Evolutionary conservation across 2,888 invertebrate genomes (phyloP).

Genomic region (Romanomermis culicivorax): DNA sequence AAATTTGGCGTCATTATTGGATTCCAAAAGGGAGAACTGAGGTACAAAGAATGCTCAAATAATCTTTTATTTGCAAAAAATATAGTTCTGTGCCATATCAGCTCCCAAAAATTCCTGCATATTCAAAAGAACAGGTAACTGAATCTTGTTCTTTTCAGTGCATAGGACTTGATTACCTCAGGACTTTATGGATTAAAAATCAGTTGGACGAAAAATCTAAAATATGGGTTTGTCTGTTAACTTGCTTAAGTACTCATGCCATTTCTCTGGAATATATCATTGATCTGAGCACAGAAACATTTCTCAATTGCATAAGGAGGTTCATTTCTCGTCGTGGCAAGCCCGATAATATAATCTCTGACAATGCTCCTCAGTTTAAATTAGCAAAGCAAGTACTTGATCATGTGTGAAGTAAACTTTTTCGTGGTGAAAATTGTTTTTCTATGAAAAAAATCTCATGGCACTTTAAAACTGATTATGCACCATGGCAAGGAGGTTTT

Average conservation of each 20-base stretch:
- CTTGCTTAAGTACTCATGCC: conserved; percentile 29
- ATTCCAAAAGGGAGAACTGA: too few relatives aligned
- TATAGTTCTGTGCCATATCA: too few relatives aligned
- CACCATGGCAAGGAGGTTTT: conserved; percentile 33
- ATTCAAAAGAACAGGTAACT: too few relatives aligned
- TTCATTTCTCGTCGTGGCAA: conserved; percentile 26
- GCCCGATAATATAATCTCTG: conserved; percentile 24
- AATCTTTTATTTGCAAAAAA: too few relatives aligned
- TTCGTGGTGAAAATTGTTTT: neutral
- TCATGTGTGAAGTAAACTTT: conserved; percentile 9
- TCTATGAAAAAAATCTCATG: conserved; percentile 15
- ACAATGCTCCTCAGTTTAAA: conserved; percentile 31
- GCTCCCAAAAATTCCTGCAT: too few relatives aligned
- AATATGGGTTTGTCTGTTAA: conserved; percentile 26
- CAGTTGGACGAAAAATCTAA: conserved; percentile 17
- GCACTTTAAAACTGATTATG: conserved; percentile 29
- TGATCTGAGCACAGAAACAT: conserved; percentile 20
- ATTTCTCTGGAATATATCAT: conserved; percentile 29
- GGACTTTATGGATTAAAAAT: conserved; percentile 24
- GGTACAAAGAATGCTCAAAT: too few relatives aligned
- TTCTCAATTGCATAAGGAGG: conserved; percentile 22
- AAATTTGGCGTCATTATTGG: too few relatives aligned
- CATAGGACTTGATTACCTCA: conserved; percentile 27
- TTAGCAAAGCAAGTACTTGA: conserved; percentile 25
- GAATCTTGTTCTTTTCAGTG: conserved; percentile 9